Evolutionary conservation across 2,888 invertebrate species (phyloP), one percentile per base, ranked within the genome.

Genomic region (Melieria picta): DNA sequence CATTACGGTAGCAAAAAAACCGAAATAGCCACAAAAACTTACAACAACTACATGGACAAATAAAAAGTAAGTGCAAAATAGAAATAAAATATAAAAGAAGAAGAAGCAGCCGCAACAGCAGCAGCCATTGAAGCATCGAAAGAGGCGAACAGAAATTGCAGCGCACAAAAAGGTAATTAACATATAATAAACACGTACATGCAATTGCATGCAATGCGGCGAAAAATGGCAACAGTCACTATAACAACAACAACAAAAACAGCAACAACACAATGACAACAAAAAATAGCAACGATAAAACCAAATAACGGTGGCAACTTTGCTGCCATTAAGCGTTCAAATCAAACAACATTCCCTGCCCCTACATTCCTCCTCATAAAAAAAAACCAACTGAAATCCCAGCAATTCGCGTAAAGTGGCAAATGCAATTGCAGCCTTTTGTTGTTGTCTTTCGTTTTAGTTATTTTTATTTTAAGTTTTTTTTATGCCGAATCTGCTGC

Each of bases 161-260:
- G 30, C 69, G 9, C 57, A 42, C 4, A 30, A 46, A 16, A 62
- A 9, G 11, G n/a, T 76, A 77, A 77, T 77, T 77, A 77, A 77
- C 77, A 77, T 75, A 77, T 74, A 77, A 76, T 76, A 75, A 75
- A 75, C 74, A 75, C 75, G 76, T 75, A 72, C 52, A n/a, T 52
- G 52, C 9, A 62, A 16, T 62, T 13, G 13, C 9, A 30, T 46
- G 62, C 62, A 62, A 47, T 47, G 46, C 63, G n/a, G 7, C 48
- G 4, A 16, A 63, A 43, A 43, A 52, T 50, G 50, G 43, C 50
- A 48, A 13, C 11, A 30, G 30, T 30, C 30, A 30, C 30, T 30
- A 30, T 30, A 30, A 30, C 30, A 30, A 30, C 30, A 30, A 30
- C 30, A 30, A 30, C 30, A 2, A 16, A 16, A 30, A 30, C 30